A percentile compares a stretch with the other conserved stretches of the same genome.
Evolutionary conservation across 2,113 vertebrate species (phyloP).

Genomic region (Amblyornis subalaris): DNA sequence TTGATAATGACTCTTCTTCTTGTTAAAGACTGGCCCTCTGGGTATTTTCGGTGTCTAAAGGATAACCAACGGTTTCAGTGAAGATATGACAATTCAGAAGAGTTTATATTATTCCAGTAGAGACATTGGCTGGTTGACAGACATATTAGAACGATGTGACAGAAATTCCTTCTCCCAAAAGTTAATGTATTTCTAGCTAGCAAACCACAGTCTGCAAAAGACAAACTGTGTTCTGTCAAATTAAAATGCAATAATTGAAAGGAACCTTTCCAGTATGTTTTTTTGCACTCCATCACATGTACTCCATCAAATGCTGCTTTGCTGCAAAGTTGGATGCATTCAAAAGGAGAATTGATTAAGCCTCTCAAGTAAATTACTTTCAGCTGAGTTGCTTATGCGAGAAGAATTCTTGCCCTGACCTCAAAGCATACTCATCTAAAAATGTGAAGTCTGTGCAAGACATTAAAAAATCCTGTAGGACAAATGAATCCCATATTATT

Average conservation of each 20-base stretch:
- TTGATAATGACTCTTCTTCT: not conserved
- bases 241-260: not conserved
- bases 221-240: not conserved
- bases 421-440: not conserved
- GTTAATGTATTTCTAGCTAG: not conserved
- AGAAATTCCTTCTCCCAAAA: not conserved
- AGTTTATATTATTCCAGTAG: not conserved
- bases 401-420: not conserved
- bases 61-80: not conserved
- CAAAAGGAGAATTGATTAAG: slow-evolving; percentile 22
- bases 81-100: not conserved
- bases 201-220: not conserved
- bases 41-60: not conserved
- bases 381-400: not conserved
- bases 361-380: slow-evolving; percentile 40
- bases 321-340: not conserved
- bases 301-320: not conserved
- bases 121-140: not conserved
- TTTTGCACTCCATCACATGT: not conserved
- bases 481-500: not conserved
- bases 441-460: not conserved
- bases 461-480: not conserved
- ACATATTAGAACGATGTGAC: not conserved
- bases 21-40: not conserved
- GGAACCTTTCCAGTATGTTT: not conserved